phyloP scores from a whole-genome alignment of 2,888 invertebrate genomes.

The Ernsta delagoae region DNA sequence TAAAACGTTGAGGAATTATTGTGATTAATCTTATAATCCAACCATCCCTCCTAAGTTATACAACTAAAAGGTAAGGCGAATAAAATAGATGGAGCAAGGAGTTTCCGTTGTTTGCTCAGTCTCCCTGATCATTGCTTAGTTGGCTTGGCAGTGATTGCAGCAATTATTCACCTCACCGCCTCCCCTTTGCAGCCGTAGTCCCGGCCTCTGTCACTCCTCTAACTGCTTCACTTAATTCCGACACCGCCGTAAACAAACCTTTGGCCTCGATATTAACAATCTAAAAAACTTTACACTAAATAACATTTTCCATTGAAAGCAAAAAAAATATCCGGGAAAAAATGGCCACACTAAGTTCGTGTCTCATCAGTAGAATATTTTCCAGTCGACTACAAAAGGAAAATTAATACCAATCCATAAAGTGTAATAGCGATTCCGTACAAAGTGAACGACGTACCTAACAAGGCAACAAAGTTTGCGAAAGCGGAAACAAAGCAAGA shows the following conservation, averaged over 20 bases:
- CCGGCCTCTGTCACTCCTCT: conserved; percentile 54
- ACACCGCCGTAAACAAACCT: conserved; percentile 49
- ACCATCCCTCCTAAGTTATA: conserved; percentile 10
- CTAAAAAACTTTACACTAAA: conserved; percentile 44
- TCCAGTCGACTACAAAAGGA: conserved; percentile 54
- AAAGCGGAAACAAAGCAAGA: conserved; percentile 67
- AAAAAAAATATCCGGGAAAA: conserved; percentile 41
- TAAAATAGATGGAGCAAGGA: conserved; percentile 39
- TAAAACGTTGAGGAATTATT: background rate
- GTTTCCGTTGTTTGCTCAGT: conserved; percentile 48
- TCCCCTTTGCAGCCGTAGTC: conserved; percentile 51
- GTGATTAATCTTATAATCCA: conserved; percentile 4
- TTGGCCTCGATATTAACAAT: conserved; percentile 44
- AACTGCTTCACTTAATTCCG: conserved; percentile 59
- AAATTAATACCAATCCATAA: conserved; percentile 64
- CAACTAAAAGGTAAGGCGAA: conserved; percentile 34
- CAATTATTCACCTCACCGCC: conserved; percentile 75
- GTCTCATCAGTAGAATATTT: conserved; percentile 60
- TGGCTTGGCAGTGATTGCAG: conserved; percentile 71
- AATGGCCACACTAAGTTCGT: conserved; percentile 51
- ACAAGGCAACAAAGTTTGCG: conserved; percentile 63
- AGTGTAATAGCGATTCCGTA: conserved; percentile 59
- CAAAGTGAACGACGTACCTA: conserved; percentile 57
- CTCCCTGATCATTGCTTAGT: conserved; percentile 61
- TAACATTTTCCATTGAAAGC: conserved; percentile 46